A percentile compares a stretch with the other conserved stretches of the same genome.
Evolutionary conservation across 2,113 vertebrate species (phyloP).

Genomic region (Glareola pratincola): DNA sequence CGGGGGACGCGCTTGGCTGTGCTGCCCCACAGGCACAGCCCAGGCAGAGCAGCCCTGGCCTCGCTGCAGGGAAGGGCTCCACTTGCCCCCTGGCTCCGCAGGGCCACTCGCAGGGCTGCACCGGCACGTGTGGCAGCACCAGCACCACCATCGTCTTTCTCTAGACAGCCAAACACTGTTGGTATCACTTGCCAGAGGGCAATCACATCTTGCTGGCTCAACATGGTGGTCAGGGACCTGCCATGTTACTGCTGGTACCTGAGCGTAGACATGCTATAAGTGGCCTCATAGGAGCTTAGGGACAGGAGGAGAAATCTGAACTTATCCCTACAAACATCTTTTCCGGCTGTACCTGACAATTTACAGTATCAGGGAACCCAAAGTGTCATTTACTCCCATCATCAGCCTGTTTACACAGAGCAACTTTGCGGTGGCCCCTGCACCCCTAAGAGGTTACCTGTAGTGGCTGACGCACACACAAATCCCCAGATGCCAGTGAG

Average conservation of each 20-base stretch:
- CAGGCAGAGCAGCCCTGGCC: too few species aligned
- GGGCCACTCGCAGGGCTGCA: neutral
- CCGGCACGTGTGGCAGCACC: rapidly evolving
- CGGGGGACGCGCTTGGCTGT: neutral
- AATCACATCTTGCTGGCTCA: neutral
- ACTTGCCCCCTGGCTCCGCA: neutral
- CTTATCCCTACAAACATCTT: neutral
- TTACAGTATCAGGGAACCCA: neutral
- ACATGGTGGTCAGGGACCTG: neutral
- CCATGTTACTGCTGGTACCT: neutral
- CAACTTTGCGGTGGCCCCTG: neutral
- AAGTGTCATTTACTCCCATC: neutral
- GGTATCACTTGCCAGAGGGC: neutral
- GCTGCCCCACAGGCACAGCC: too few species aligned
- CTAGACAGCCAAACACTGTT: neutral
- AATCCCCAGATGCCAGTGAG: neutral
- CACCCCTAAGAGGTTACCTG: neutral
- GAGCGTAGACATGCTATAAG: neutral
- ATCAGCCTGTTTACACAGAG: neutral
- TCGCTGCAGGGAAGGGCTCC: neutral
- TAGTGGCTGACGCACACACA: neutral
- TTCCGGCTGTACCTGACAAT: neutral
- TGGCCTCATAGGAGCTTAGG: neutral
- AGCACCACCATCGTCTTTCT: neutral
- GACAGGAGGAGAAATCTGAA: neutral